Evolutionary conservation across 2,888 invertebrate genomes (phyloP), one percentile per base, ranked within the genome.

Genomic region (Chalcosyrphus nemorum): DNA sequence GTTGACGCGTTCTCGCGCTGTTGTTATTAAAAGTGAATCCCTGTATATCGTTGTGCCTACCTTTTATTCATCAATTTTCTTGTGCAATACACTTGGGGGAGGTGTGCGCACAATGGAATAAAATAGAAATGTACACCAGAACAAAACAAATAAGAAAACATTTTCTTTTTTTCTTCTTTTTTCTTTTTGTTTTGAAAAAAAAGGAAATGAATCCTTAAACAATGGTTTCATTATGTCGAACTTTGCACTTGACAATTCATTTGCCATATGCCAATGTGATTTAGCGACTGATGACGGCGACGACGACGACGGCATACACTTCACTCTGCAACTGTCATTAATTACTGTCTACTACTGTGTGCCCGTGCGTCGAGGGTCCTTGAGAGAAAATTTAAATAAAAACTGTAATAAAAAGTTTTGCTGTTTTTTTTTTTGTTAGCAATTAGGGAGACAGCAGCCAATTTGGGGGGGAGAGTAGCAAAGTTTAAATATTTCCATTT

Each of bases 281-380:
- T 80, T 84, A 63, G 61, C 52, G 59, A 54, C 29, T n/a, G 24
- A 24, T 24, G 24, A 24, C 4, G 24, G 24, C 24, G 24, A 54
- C 52, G 59, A 45, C 29, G 54, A 45, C 59, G 59, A 17, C 54
- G 66, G 41, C 57, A 50, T 41, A 54, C 45, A 77, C 72, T 85
- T 52, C 59, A 71, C 68, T 68, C 74, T 89, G 90, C 89, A 90
- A 90, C 90, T 91, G 91, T 90, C 91, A 90, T 90, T 90, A 90
- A 90, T 90, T 90, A 90, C 88, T 89, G 91, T 90, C 91, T 90
- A 4, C 24, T 24, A 4, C n/a, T 24, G 89, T 75, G 52, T 57
- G 68, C 68, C 57, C 68, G n/a, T n/a, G n/a, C n/a, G 57, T 75
- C 65, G 47, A 80, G 80, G 68, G 84, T 81, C 75, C 84, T 85